phyloP scores from a whole-genome alignment of 2,797 vertebrate species.

The Sebastes vulpes region DNA sequence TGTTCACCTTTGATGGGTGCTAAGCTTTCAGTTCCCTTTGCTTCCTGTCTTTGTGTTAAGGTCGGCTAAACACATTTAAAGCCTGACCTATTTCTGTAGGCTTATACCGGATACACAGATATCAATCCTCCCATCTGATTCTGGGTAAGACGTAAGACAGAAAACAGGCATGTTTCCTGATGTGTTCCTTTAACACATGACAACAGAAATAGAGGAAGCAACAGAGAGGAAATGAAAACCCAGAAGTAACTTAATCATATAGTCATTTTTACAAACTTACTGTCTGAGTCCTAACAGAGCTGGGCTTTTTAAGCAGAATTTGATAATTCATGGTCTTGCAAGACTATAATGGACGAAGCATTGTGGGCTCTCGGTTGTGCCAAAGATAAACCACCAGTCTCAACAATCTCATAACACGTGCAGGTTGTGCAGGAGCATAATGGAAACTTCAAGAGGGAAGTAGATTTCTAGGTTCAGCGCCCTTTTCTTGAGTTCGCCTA shows the following conservation, averaged over 20 bases:
- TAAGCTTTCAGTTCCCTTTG: not conserved
- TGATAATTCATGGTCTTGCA: not conserved
- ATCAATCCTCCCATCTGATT: not conserved
- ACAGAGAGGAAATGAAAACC: not conserved
- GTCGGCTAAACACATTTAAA: not conserved
- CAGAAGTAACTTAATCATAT: not conserved
- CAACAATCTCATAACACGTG: not conserved
- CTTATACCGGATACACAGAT: not conserved
- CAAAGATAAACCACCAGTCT: not conserved
- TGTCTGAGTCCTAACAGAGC: not conserved
- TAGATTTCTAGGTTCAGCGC: constrained; percentile 6
- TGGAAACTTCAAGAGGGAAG: not conserved
- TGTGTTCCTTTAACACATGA: not conserved
- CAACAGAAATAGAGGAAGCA: not conserved
- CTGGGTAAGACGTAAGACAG: not conserved
- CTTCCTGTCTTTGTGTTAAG: not conserved
- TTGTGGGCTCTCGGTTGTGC: not conserved
- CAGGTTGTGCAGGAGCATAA: not conserved
- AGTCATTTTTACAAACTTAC: not conserved
- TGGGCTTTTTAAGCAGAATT: not conserved
- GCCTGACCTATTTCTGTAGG: not conserved
- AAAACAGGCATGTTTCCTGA: not conserved
- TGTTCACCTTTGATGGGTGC: not conserved
- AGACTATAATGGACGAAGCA: not conserved
- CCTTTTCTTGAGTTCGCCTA: constrained; percentile 3